These are phyloP conservation scores for Anarhynchus alexandrinus DNA, from an alignment of 2,113 vertebrate species.

Conservation along the genomic window DNA sequence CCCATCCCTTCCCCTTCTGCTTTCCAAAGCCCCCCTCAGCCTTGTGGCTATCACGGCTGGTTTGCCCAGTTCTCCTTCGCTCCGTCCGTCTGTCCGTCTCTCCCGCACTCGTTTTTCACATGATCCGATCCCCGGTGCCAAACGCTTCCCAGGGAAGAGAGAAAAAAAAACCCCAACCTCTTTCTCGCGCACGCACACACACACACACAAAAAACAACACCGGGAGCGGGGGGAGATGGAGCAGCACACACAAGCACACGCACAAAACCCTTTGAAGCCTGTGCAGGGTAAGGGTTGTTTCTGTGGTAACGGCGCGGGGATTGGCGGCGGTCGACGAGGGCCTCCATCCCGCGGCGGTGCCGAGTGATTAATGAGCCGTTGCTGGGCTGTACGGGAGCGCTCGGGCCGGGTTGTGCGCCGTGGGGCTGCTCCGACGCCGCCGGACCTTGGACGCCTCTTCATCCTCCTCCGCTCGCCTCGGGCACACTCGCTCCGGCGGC, in stretches of 20 bases:
- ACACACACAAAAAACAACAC: conserved; percentile 39
- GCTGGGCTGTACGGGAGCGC: not conserved
- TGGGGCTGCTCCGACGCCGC: rapidly evolving
- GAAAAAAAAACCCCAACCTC: not conserved
- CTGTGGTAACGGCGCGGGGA: conserved; percentile 76
- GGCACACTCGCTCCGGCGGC: rapidly evolving
- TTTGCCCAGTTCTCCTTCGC: not conserved
- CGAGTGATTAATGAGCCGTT: conserved; percentile 70
- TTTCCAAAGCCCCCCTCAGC: not conserved
- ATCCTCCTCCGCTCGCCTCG: rapidly evolving
- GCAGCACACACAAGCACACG: conserved; percentile 44
- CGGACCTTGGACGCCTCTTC: rapidly evolving
- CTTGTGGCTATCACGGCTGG: not conserved
- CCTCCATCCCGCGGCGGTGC: conserved; percentile 63
- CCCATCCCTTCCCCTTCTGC: not conserved
- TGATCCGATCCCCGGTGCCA: not conserved
- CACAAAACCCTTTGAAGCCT: conserved; percentile 73
- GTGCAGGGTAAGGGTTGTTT: conserved; percentile 81
- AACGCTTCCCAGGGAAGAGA: conserved; percentile 51
- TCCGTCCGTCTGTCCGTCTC: not conserved
- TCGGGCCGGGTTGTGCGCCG: not conserved
- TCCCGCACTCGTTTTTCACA: not conserved
- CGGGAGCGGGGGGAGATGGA: not conserved
- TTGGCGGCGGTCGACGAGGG: conserved; percentile 62
- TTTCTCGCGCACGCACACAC: not conserved